These are phyloP conservation scores for Paramuricea clavata DNA, from an alignment of 92 coral and sea anemone genomes.

Conservation along the genomic window DNA sequence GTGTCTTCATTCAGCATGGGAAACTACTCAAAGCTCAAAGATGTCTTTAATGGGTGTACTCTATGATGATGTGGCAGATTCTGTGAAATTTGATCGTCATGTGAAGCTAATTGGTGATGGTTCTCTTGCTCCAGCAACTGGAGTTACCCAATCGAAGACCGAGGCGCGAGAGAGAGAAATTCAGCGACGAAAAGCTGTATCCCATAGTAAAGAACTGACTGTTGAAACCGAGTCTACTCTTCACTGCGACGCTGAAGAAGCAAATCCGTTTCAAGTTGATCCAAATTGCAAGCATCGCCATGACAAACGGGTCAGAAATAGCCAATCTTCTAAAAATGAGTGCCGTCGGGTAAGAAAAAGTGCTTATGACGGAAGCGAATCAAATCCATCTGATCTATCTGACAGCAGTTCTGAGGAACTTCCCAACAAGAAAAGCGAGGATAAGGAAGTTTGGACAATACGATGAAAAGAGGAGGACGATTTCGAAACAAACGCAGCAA, in stretches of 20 bases:
- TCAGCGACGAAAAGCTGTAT: slow-evolving; percentile 28
- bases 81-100: slow-evolving; percentile 40
- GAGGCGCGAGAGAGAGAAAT: slow-evolving; percentile 47
- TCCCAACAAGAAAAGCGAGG: neutral
- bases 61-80: slow-evolving; percentile 50
- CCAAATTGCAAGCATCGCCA: slow-evolving; percentile 44
- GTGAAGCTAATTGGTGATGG: slow-evolving; percentile 40
- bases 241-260: slow-evolving; percentile 13
- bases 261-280: slow-evolving; percentile 29
- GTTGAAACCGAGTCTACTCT: neutral
- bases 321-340: neutral
- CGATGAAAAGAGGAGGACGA: slow-evolving; percentile 26
- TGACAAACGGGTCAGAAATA: slow-evolving; percentile 39
- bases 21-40: slow-evolving; percentile 32
- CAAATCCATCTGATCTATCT: slow-evolving; percentile 14
- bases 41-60: slow-evolving; percentile 38
- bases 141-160: neutral
- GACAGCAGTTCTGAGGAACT: slow-evolving; percentile 41
- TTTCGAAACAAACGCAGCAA: slow-evolving; percentile 23
- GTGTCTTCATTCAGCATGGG: slow-evolving; percentile 43
- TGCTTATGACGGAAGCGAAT: neutral
- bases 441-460: neutral
- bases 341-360: slow-evolving; percentile 1
- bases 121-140: slow-evolving; percentile 6
- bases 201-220: slow-evolving; percentile 28